Conservation (phyloP, 2,797 vertebrate species). For the Peromyscus aztecus region DNA sequence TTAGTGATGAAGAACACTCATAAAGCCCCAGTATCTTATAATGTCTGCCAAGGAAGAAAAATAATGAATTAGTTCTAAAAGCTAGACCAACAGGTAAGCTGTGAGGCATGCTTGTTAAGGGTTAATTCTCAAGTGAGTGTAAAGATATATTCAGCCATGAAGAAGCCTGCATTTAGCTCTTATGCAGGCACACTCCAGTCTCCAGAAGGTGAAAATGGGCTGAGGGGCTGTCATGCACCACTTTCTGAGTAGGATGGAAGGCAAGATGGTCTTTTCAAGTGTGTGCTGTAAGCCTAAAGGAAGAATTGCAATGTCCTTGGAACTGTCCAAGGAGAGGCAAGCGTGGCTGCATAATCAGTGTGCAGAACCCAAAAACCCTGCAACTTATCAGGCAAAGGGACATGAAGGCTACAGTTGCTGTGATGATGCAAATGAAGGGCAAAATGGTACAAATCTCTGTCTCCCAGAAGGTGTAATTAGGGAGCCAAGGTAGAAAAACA, state of each 20-base stretch:
- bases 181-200: conserved; percentile 24
- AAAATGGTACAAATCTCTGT: conserved; percentile 82
- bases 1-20: conserved; percentile 60
- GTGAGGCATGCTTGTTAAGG: conserved; percentile 73
- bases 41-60: conserved; percentile 75
- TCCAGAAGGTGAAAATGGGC: conserved; percentile 67
- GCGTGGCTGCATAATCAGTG: conserved; percentile 80
- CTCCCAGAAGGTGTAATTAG: conserved; percentile 84
- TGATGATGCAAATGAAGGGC: conserved; percentile 85
- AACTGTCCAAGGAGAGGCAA: conserved; percentile 81
- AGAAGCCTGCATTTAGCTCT: conserved; percentile 62
- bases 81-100: conserved; percentile 61
- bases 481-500: conserved; percentile 75
- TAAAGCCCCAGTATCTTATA: conserved; percentile 72
- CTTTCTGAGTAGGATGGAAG: conserved; percentile 77
- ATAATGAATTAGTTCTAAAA: conserved; percentile 80
- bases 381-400: conserved; percentile 79
- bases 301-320: conserved; percentile 77
- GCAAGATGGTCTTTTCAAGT: conserved; percentile 75
- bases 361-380: conserved; percentile 80
- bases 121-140: conserved; percentile 73
- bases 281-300: conserved; percentile 77
- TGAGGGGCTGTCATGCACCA: conserved; percentile 65
- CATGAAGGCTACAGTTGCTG: conserved; percentile 78
- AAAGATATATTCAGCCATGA: conserved; percentile 52